Conservation (phyloP, 2,888 invertebrate species). For the Tethea ocularis region DNA sequence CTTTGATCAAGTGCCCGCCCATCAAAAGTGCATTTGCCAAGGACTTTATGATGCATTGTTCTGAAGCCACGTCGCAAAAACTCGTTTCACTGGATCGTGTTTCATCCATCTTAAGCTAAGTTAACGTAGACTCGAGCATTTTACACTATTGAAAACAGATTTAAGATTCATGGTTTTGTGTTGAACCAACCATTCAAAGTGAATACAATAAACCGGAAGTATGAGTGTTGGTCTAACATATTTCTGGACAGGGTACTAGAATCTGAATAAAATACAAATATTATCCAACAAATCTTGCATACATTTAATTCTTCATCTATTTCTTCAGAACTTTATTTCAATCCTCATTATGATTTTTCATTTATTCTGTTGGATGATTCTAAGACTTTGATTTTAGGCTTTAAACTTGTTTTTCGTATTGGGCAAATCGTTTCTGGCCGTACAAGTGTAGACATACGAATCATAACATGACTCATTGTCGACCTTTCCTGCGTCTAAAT, state of each 20-base stretch:
- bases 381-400: background rate
- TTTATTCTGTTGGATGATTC: background rate
- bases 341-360: background rate
- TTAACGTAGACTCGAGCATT: conserved; percentile 26
- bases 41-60: conserved; percentile 58
- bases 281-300: background rate
- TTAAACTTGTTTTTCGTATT: background rate
- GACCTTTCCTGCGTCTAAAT: conserved; percentile 76
- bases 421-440: background rate
- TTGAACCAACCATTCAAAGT: background rate
- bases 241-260: background rate
- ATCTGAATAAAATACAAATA: background rate
- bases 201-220: conserved; percentile 24
- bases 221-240: background rate
- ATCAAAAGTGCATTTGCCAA: conserved; percentile 25
- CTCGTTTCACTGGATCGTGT: conserved; percentile 57
- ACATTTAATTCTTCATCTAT: background rate
- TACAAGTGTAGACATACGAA: conserved; percentile 34
- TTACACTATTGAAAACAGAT: conserved; percentile 15
- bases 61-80: conserved; percentile 39
- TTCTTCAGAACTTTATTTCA: too few species aligned
- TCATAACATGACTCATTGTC: conserved; percentile 65
- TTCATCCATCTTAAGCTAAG: conserved; percentile 33
- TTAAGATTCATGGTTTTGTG: background rate
- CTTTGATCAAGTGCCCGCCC: conserved; percentile 6